Evolutionary conservation across 2,113 vertebrate genomes (phyloP), one percentile per base, ranked within the genome.

Genomic region (Percopsis transmontana): DNA sequence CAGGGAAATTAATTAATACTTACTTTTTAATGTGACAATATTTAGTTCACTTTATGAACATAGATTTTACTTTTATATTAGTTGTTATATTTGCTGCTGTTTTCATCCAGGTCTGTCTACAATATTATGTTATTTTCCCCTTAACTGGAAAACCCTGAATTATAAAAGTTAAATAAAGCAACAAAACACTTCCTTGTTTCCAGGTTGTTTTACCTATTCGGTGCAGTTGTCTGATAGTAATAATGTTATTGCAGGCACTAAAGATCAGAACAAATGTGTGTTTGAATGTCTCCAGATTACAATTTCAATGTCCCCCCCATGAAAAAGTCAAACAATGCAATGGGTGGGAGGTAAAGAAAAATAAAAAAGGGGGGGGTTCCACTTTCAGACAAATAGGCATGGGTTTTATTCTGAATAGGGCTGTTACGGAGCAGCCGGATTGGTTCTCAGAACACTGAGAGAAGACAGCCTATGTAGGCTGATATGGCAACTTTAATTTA

Each of bases 231-330:
- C 72, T 74, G 66, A 74, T 50, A 74, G 79, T 69, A 84, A 91
- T 92, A 90, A 91, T 91, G 90, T 92, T 92, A 88, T 89, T 89
- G 83, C 73, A 85, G 74, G 76, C 90, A 88, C 80, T 82, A 89
- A 80, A 90, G 91, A 84, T 89, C 87, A 87, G 83, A 88, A 92
- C 88, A 91, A 92, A 92, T 91, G 90, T 87, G 88, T 87, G 87
- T 90, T 86, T 91, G 89, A 91, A 87, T 90, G 89, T 91, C 85
- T 81, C 64, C 74, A 88, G 86, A 93, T 93, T 92, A 91, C 91
- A 92, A 92, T 92, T 91, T 90, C 85, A 90, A 91, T 91, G 91
- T 92, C 87, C 90, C 91, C 89, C 85, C 83, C 88, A 77, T 90
- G 90, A 90, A 82, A 86, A 83, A 74, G 79, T 68, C 4, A 23